These are phyloP conservation scores for Alectura lathami DNA, from an alignment of 2,113 vertebrate species.

Conservation along the genomic window DNA sequence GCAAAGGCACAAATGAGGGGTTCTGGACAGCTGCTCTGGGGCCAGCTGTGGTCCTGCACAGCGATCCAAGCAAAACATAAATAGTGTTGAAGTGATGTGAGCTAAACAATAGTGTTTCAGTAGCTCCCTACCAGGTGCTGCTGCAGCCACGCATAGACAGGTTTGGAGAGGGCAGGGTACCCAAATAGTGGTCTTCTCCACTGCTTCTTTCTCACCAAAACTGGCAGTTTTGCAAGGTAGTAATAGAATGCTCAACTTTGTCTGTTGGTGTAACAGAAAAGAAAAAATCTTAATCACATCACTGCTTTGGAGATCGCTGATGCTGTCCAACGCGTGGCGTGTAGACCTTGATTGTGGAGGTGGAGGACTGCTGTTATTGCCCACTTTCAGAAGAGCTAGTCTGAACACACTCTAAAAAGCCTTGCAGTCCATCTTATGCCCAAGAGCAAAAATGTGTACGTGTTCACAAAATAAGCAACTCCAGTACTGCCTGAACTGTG, in stretches of 20 bases:
- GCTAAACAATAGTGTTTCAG: background rate
- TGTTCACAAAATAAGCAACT: background rate
- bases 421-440: background rate
- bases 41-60: background rate
- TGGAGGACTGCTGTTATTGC: background rate
- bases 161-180: rapidly evolving
- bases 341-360: background rate
- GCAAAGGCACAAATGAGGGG: background rate
- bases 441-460: background rate
- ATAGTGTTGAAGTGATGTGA: background rate
- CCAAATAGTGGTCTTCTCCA: background rate
- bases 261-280: background rate
- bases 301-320: background rate
- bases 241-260: no score
- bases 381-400: rapidly evolving
- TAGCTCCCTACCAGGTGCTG: background rate
- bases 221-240: background rate
- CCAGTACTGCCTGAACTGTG: background rate
- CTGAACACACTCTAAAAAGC: background rate
- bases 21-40: background rate
- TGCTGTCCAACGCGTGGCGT: background rate
- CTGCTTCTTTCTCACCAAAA: background rate
- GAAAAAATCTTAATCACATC: background rate
- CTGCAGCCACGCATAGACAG: background rate
- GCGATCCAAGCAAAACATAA: no score